Percentiles rank a stretch among this genome's conserved stretches.
phyloP scores from a whole-genome alignment of 2,797 vertebrate species.

The Passerculus sandwichensis region DNA sequence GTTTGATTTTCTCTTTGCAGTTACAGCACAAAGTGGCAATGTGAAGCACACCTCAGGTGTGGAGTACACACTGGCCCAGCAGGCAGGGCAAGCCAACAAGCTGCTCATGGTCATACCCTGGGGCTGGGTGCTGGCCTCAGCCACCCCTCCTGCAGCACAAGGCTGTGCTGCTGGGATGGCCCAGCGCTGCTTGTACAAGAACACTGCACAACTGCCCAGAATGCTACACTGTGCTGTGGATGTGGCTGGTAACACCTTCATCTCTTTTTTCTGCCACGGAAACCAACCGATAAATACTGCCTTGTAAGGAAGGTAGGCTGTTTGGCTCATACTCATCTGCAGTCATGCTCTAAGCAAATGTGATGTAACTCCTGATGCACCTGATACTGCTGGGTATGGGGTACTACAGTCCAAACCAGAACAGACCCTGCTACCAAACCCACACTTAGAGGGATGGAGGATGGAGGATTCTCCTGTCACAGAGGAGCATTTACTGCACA shows the following conservation, averaged over 20 bases:
- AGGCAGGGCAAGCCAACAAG: not conserved
- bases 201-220: not conserved
- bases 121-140: not conserved
- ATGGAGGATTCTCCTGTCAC: not conserved
- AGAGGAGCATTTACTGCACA: not conserved
- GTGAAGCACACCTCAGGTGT: not conserved
- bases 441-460: not conserved
- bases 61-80: not conserved
- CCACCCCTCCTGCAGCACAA: not conserved
- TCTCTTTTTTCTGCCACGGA: not conserved
- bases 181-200: not conserved
- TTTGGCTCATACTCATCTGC: not conserved
- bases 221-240: rapidly evolving
- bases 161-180: not conserved
- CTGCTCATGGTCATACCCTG: rapidly evolving
- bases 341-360: not conserved
- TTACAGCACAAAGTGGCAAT: not conserved
- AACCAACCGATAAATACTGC: not conserved
- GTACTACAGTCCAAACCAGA: not conserved
- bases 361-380: not conserved
- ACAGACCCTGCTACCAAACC: not conserved
- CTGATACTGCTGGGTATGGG: not conserved
- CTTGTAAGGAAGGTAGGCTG: not conserved
- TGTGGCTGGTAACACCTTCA: not conserved
- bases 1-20: not conserved